Evolutionary conservation across 2,888 invertebrate species (phyloP).

Genomic region (Lissocephala sabroskyi): DNA sequence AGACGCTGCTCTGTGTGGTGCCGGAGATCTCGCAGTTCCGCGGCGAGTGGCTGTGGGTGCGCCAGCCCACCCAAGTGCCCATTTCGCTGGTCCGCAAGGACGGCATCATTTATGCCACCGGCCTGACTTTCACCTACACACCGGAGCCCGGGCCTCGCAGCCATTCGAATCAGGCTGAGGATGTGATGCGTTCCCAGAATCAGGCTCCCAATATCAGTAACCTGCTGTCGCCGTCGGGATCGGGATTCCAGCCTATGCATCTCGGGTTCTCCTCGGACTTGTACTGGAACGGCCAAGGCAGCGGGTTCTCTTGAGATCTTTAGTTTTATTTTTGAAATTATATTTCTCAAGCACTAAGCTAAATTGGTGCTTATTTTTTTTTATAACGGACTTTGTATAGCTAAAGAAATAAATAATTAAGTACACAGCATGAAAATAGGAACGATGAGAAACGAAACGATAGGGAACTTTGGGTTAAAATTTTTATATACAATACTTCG

Average conservation of each 20-base stretch:
- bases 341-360: no score
- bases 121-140: constrained; percentile 98
- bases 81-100: constrained; percentile 96
- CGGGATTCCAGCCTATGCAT: constrained; percentile 60
- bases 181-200: constrained; percentile 80
- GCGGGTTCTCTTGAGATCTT: constrained; percentile 66
- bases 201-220: constrained; percentile 61
- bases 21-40: constrained; percentile 97
- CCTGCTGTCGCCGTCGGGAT: constrained; percentile 54
- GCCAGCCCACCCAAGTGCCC: constrained; percentile 85
- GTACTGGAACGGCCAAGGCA: constrained; percentile 75
- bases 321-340: constrained; percentile 44
- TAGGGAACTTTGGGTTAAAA: no score
- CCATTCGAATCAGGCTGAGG: constrained; percentile 87
- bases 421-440: no score
- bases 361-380: no score
- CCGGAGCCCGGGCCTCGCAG: constrained; percentile 95
- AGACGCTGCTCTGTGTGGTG: constrained; percentile 97
- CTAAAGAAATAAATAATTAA: no score
- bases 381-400: no score
- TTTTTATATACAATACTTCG: no score
- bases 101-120: constrained; percentile 98
- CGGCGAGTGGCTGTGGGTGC: constrained; percentile 95
- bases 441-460: no score
- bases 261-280: constrained; percentile 74